Conservation (phyloP, 2,888 invertebrate species). For the Epirrhoe alternata region DNA sequence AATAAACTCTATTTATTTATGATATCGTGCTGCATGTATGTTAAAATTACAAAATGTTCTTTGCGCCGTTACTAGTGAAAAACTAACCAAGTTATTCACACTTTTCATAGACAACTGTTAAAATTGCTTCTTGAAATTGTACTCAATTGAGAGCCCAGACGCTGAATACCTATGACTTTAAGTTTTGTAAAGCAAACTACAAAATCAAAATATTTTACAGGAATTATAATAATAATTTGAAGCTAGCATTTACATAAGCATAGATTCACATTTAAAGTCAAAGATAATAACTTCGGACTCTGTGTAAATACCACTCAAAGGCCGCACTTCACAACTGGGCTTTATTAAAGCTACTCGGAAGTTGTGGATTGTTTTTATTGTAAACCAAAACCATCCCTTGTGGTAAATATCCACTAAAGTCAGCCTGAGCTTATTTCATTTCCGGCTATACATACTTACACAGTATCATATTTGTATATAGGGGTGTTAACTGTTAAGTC, state of each 20-base stretch:
- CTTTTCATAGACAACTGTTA: too few species aligned
- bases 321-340: slow-evolving; percentile 21
- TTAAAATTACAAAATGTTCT: too few species aligned
- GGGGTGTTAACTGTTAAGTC: slow-evolving; percentile 9
- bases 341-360: slow-evolving; percentile 18
- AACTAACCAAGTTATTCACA: too few species aligned
- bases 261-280: slow-evolving; percentile 38
- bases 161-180: background rate
- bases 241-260: slow-evolving; percentile 18
- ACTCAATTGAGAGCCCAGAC: too few species aligned
- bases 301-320: slow-evolving; percentile 36
- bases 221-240: slow-evolving; percentile 21
- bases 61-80: background rate
- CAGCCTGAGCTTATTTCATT: slow-evolving; percentile 56
- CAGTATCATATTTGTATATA: slow-evolving; percentile 33
- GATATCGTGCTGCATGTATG: background rate
- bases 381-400: slow-evolving; percentile 24
- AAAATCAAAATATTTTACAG: background rate
- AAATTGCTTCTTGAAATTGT: too few species aligned
- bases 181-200: slow-evolving; percentile 2
- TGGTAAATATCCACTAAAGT: slow-evolving; percentile 21
- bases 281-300: slow-evolving; percentile 43
- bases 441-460: slow-evolving; percentile 52
- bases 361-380: slow-evolving; percentile 31
- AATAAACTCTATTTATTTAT: slow-evolving; percentile 11